A percentile compares a stretch with the other conserved stretches of the same genome.
These are phyloP conservation scores for Nysson spinosus DNA, from an alignment of 2,888 invertebrate genomes.

Conservation along the genomic window DNA sequence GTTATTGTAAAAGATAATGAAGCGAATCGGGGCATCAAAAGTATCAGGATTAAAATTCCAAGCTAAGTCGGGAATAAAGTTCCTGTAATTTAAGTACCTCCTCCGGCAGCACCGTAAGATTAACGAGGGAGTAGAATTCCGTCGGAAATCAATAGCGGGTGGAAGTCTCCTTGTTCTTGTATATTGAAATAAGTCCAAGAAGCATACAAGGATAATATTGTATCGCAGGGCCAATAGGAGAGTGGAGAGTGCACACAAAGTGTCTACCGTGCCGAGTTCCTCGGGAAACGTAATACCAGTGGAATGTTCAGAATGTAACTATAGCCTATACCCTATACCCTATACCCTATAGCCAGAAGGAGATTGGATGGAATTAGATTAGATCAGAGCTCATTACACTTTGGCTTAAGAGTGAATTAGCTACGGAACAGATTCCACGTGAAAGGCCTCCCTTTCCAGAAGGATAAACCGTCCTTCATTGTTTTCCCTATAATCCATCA, in stretches of 20 bases:
- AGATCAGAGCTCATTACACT: slow-evolving; percentile 58
- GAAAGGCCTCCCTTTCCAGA: too few species aligned
- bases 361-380: slow-evolving; percentile 58
- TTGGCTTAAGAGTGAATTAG: slow-evolving; percentile 55
- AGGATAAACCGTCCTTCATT: slow-evolving; percentile 36
- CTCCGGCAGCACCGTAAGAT: too few species aligned
- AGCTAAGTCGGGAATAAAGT: too few species aligned
- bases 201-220: slow-evolving; percentile 6
- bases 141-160: too few species aligned
- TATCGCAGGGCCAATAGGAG: slow-evolving; percentile 21
- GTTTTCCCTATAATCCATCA: slow-evolving; percentile 55
- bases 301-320: slow-evolving; percentile 18
- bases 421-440: slow-evolving; percentile 24
- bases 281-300: too few species aligned
- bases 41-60: too few species aligned
- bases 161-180: too few species aligned
- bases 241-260: slow-evolving; percentile 32
- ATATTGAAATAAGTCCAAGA: slow-evolving; percentile 18
- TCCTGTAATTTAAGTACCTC: too few species aligned
- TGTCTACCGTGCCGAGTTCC: too few species aligned
- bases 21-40: too few species aligned
- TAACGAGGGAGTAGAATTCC: too few species aligned
- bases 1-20: too few species aligned
- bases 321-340: slow-evolving; percentile 35
- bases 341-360: slow-evolving; percentile 32